Evolutionary conservation across 2,797 vertebrate species (phyloP), one percentile per base, ranked within the genome.

Genomic region (Sebastes glaucus): DNA sequence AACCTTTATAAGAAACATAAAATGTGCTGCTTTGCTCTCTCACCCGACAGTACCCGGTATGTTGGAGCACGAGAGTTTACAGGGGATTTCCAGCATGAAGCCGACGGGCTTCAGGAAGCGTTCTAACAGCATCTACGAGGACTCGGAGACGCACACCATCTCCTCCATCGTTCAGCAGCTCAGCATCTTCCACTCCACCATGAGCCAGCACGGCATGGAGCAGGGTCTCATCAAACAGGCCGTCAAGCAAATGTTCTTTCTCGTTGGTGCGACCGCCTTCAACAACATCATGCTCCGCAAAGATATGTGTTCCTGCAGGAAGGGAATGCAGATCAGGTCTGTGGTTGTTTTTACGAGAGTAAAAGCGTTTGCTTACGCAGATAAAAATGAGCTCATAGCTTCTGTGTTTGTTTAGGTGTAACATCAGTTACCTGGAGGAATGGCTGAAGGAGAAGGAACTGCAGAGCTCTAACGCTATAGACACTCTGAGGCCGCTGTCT

Each of bases 261-360:
- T 98, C 23, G 94, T 99, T 1, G 97, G 97, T 6, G 95, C 98
- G 0, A 93, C 95, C 71, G 96, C 97, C 6, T 96, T 99, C 72
- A 99, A 99, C 87, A 98, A 96, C 87, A 97, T 99, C 81, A 96
- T 99, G 90, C 97, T 99, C 25, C 97, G 98, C 75, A 99, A 99
- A 93, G 98, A 99, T 86, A 98, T 99, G 97, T 99, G 98, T 86
- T 99, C 98, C 18, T 99, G 98, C 89, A 96, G 99, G 46, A 99
- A 99, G 94, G 99, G 99, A 74, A 99, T 99, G 99, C 98, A 99
- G 85, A 99, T 99, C 94, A 97, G 98, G 99, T 99, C 89, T 35
- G 79, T 60, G 61, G 60, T 53, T 42, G 5, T 6, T 71, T 65
- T 63, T n/a, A 11, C 38, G 6, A 63, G 11, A 38, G 16, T 27